phyloP scores from a whole-genome alignment of 2,797 vertebrate species.

The Margarornis squamiger region DNA sequence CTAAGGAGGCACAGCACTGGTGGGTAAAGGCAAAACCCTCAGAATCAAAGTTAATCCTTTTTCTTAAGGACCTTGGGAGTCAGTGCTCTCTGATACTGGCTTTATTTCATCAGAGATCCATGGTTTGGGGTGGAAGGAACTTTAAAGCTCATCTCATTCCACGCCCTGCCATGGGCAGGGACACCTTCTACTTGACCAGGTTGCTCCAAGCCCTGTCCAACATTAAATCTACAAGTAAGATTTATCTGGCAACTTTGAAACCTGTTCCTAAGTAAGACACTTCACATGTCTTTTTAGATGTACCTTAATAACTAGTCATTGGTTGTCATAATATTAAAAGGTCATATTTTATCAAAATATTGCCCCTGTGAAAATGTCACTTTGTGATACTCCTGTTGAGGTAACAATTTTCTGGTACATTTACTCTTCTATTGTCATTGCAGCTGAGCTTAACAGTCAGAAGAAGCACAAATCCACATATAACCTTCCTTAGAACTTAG shows the following conservation, averaged over 20 bases:
- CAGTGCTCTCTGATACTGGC: not conserved
- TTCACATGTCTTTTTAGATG: not conserved
- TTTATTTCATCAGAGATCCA: not conserved
- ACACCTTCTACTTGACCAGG: not conserved
- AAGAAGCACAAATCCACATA: slow-evolving; percentile 6
- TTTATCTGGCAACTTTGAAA: slow-evolving; percentile 26
- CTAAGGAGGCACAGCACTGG: not conserved
- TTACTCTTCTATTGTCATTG: slow-evolving; percentile 30
- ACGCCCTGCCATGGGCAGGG: not conserved
- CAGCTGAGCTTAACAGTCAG: not conserved
- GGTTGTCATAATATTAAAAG: slow-evolving; percentile 54
- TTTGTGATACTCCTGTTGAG: slow-evolving; percentile 15
- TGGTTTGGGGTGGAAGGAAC: not conserved
- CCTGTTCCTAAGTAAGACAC: not conserved
- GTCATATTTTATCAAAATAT: slow-evolving; percentile 40
- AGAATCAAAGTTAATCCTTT: slow-evolving; percentile 53
- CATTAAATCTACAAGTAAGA: slow-evolving; percentile 37
- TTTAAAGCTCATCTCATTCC: not conserved
- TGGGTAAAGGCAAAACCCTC: not conserved
- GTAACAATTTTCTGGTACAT: slow-evolving; percentile 54
- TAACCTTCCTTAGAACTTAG: not conserved
- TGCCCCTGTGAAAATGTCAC: slow-evolving; percentile 46
- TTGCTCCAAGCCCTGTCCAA: not conserved
- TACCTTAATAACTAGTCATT: slow-evolving; percentile 17
- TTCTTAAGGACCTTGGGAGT: not conserved